Evolutionary conservation across 1,140 invertebrate species (phyloP), one percentile per base, ranked within the genome.

Genomic region (Pogonognathellus flavescens): DNA sequence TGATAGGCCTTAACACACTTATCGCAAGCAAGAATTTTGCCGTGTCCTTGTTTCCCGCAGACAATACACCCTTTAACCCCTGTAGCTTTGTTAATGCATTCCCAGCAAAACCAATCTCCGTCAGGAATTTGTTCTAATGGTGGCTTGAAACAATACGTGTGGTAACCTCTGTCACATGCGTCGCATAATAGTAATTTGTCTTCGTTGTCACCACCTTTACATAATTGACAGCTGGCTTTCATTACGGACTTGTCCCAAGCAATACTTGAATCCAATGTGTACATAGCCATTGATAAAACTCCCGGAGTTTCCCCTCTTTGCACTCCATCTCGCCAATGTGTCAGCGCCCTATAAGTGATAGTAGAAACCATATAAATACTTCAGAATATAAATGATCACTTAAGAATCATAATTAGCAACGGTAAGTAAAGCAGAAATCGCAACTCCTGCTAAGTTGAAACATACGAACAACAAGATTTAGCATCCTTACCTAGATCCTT

Each of bases 231-330:
- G 91, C 97, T 97, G 96, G 98, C 93, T 80, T 98, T 98, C 97
- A 99, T 99, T 89, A 98, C 97, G 92, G 96, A 98, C 92, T 98
- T 99, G 91, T 99, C 97, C 97, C 97, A 99, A 31, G 97, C 97
- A 89, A 99, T 97, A 89, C 95, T 96, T 20, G 94, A 94, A 90
- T 98, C 97, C 31, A 99, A 92, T 88, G 96, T 95, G 89, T 96
- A 95, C 57, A 98, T 92, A 88, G 96, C 94, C 94, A 99, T 95
- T 6, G 96, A 95, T 11, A 99, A 92, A 90, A 98, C 97, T 0
- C 97, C 95, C 0, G 97, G 95, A 7, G 96, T 97, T 88, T 94
- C 94, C 22, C 95, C 95, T 41, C 94, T 93, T 0, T 93, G 91
- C 0, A 98, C 95, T 0, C 96, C 96, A 88, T 97, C 96, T 0